These are phyloP conservation scores for Gallinago media DNA, from an alignment of 2,113 vertebrate genomes.

Conservation along the genomic window DNA sequence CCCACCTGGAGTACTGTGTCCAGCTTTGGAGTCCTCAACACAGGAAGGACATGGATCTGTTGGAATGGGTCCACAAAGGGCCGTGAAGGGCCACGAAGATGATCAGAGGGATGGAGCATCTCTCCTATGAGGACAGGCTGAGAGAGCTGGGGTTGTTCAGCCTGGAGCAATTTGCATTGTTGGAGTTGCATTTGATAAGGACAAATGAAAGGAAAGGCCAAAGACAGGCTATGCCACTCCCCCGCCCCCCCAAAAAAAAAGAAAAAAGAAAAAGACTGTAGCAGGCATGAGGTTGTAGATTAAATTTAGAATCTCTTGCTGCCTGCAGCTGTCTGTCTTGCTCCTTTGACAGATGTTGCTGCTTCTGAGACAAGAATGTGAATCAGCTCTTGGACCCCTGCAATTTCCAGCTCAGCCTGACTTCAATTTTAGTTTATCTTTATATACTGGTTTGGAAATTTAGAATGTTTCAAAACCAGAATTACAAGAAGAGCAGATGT, in stretches of 20 bases:
- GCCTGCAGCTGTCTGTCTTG: not conserved
- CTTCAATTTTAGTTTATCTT: not conserved
- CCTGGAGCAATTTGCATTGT: not conserved
- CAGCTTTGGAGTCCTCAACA: too few relatives aligned
- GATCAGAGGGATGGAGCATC: too few relatives aligned
- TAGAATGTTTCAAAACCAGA: not conserved
- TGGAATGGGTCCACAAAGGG: too few relatives aligned
- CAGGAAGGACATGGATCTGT: too few relatives aligned
- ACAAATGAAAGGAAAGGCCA: not conserved
- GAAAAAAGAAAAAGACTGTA: not conserved
- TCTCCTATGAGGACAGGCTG: too few relatives aligned
- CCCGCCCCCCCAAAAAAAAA: not conserved
- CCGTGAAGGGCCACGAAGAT: too few relatives aligned
- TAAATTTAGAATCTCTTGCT: constrained; percentile 12
- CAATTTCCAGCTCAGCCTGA: not conserved
- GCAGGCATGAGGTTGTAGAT: not conserved
- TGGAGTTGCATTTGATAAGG: not conserved
- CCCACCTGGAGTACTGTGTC: too few relatives aligned
- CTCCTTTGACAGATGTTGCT: not conserved
- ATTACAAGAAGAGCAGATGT: not conserved
- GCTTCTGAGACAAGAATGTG: not conserved
- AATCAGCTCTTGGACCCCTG: not conserved
- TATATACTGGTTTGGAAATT: not conserved
- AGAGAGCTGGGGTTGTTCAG: too few relatives aligned
- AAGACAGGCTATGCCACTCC: not conserved